Conservation (phyloP, 2,888 invertebrate genomes). For the Hermodice carunculata region DNA sequence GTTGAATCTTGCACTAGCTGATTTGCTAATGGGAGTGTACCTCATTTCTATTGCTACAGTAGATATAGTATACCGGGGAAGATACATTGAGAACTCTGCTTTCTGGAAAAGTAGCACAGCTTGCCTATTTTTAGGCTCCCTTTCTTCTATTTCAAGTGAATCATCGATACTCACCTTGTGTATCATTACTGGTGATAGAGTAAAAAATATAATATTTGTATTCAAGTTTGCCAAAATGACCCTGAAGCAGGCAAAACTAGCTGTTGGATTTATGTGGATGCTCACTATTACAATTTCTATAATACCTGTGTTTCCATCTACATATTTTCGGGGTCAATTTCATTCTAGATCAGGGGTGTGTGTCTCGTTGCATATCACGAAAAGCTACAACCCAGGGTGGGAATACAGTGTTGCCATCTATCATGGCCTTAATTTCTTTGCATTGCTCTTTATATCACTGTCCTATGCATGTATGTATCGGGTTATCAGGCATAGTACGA, state of each 20-base stretch:
- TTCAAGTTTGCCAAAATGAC: constrained; percentile 56
- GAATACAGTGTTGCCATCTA: constrained; percentile 8
- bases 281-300: neutral
- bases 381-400: constrained; percentile 8
- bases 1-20: constrained; percentile 41
- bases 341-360: constrained; percentile 17
- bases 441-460: constrained; percentile 15
- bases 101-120: constrained; percentile 42
- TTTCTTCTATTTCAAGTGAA: constrained; percentile 61
- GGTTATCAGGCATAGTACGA: neutral
- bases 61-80: constrained; percentile 41
- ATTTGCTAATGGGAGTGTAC: constrained; percentile 48
- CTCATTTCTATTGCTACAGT: constrained; percentile 43
- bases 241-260: neutral
- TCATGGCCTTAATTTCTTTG: constrained; percentile 13
- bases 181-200: constrained; percentile 72
- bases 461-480: constrained; percentile 14
- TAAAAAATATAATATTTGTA: constrained; percentile 17
- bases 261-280: neutral
- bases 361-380: constrained; percentile 15
- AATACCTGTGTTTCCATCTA: constrained; percentile 3
- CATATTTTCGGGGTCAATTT: constrained; percentile 8
- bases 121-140: constrained; percentile 46
- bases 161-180: constrained; percentile 16
- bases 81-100: constrained; percentile 45